Evolutionary conservation across 2,888 invertebrate genomes (phyloP), one percentile per base, ranked within the genome.

Genomic region (Eurytoma californica): DNA sequence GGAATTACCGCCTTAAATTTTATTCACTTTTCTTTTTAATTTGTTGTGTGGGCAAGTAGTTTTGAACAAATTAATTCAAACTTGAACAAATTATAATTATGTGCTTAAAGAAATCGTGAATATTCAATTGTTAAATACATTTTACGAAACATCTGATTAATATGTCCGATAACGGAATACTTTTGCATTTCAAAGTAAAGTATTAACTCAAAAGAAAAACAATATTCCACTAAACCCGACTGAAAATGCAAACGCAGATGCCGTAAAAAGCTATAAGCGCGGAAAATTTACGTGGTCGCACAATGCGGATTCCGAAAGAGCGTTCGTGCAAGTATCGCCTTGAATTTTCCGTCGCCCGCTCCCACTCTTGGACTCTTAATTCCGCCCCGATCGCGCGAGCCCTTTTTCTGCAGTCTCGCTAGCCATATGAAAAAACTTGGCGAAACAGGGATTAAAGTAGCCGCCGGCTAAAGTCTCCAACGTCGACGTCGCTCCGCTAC

Each of bases 401-500:
- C 58, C 66, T 69, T 65, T 70, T 65, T 51, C 69, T 0, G 30
- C 18, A n/a, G 14, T 2, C 47, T 7, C n/a, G 18, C 3, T 30
- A 0, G 47, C 49, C 67, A 75, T 79, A 79, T 75, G 79, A 79
- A 79, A 75, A 79, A 79, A 79, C 79, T 79, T 75, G 65, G 79
- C 53, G 28, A 70, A 79, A 79, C 69, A 79, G 53, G 74, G 79
- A 79, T 79, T 74, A 79, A 79, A 79, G 74, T 70, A 57, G 51
- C n/a, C 65, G 53, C 2, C 3, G 51, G 30, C 53, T 3, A 70
- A 39, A 39, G 53, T 5, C 18, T 18, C 51, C 20, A 51, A 12
- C 61, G 53, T 63, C 28, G 14, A 20, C 7, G 58, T 24, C 20
- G 61, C 65, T 57, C 70, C 55, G 57, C 49, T 9, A 9, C 39